Evolutionary conservation across 2,888 invertebrate genomes (phyloP), one percentile per base, ranked within the genome.

Genomic region (Ornithoptera alexandrae): DNA sequence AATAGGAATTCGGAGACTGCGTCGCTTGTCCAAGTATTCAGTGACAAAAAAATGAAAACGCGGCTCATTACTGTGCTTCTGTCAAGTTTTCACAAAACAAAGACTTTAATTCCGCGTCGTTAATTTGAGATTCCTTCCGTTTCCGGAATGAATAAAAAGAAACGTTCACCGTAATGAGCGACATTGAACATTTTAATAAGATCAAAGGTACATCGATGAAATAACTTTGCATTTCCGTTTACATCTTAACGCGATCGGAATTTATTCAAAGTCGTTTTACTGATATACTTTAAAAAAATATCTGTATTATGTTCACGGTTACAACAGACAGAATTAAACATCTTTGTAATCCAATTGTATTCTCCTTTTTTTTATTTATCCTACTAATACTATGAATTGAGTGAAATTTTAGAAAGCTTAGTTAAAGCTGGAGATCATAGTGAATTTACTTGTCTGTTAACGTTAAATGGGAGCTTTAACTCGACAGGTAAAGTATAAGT

Each of bases 31-130:
- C 22, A 22, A 57, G 12, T 10, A 57, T 17, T 17, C 22, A 12
- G 57, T 57, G 12, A 57, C 18, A 50, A 53, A 30, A 30, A 53
- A 58, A 20, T 20, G 10, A 58, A 58, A 58, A 58, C 58, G 58
- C 22, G 7, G 24, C 58, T 58, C 58, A 58, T 58, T 58, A 58
- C 22, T 15, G 22, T 5, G 24, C 15, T 58, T 58, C 22, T 58
- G 58, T 58, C 20, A 24, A 58, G 24, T 58, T 58, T 58, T 58
- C 6, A 7, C 20, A 24, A 58, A 58, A 58, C 58, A 58, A 58
- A 58, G 58, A n/a, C 12, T 58, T 24, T 58, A 58, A 58, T 58
- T 58, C 58, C 58, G 22, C 10, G 58, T 58, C 58, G 8, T 58
- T 58, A 58, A 58, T 58, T 58, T 58, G 22, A 58, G 24, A 15